Percentiles rank a stretch among this genome's conserved stretches.
Evolutionary conservation across 2,888 invertebrate genomes (phyloP).

Genomic region (Ophioninae sp.): DNA sequence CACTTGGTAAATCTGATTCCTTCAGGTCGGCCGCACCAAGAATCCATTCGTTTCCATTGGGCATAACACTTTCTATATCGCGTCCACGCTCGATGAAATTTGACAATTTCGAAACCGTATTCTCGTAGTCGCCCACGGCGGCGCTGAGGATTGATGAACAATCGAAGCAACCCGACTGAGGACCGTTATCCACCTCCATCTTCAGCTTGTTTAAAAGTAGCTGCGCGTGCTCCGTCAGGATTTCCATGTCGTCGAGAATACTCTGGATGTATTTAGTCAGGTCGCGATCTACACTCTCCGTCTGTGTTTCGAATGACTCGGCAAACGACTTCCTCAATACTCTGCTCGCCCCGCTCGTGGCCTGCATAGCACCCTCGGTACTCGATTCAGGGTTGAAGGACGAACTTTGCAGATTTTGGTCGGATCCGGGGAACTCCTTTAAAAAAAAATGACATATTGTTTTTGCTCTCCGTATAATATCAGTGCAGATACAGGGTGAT

Average conservation of each 20-base stretch:
- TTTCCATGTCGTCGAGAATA: constrained; percentile 62
- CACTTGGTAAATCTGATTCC: constrained; percentile 38
- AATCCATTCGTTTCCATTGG: constrained; percentile 54
- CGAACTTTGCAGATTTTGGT: constrained; percentile 1
- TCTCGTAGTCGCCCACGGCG: constrained; percentile 6
- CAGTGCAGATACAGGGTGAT: background rate
- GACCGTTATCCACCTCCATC: constrained; percentile 37
- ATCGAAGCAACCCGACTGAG: constrained; percentile 19
- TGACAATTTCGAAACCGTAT: background rate
- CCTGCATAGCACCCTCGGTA: background rate
- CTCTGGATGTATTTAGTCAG: constrained; percentile 26
- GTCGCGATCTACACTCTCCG: background rate
- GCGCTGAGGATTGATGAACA: background rate
- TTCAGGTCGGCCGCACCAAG: constrained; percentile 37
- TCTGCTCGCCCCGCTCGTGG: background rate
- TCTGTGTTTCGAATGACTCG: background rate
- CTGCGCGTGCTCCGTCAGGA: constrained; percentile 35
- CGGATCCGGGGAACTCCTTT: constrained; percentile 7
- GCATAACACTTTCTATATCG: constrained; percentile 33
- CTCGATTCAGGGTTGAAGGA: background rate
- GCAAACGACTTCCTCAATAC: background rate
- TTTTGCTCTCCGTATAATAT: background rate
- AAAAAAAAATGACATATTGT: background rate
- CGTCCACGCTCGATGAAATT: constrained; percentile 36
- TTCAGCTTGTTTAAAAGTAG: constrained; percentile 43